Percentiles rank a stretch among this genome's conserved stretches.
phyloP scores from a whole-genome alignment of 2,113 vertebrate species.

The Herpailurus yagouaroundi region DNA sequence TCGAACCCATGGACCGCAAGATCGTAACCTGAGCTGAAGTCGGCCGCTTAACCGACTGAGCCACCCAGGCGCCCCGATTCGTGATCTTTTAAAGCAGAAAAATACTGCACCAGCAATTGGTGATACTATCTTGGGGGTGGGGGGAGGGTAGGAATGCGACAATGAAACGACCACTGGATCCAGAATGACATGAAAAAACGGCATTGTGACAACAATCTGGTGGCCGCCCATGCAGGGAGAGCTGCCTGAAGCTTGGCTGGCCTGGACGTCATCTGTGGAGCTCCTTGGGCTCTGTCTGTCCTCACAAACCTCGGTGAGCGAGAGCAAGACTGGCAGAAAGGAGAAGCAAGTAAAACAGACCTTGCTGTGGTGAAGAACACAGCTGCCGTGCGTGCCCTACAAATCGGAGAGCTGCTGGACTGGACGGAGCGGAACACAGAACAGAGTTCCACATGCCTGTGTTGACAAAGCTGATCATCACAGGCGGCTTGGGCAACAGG shows the following conservation, averaged over 20 bases:
- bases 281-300: not conserved
- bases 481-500: too few species aligned
- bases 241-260: accelerated
- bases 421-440: not conserved
- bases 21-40: too few species aligned
- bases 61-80: not conserved
- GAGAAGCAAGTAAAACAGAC: accelerated
- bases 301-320: not conserved
- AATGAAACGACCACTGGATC: not conserved
- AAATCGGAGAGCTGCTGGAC: not conserved
- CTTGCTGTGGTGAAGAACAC: not conserved
- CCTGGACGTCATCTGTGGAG: not conserved
- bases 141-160: not conserved
- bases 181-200: accelerated
- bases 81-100: not conserved
- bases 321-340: not conserved
- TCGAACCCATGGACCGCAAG: too few species aligned
- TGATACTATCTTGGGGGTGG: accelerated
- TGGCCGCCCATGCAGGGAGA: not conserved
- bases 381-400: accelerated
- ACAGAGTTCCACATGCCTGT: accelerated
- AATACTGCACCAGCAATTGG: not conserved
- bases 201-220: accelerated
- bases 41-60: too few species aligned
- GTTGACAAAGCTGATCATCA: accelerated